phyloP scores from a whole-genome alignment of 2,888 invertebrate species.

The Pammene fasciana region DNA sequence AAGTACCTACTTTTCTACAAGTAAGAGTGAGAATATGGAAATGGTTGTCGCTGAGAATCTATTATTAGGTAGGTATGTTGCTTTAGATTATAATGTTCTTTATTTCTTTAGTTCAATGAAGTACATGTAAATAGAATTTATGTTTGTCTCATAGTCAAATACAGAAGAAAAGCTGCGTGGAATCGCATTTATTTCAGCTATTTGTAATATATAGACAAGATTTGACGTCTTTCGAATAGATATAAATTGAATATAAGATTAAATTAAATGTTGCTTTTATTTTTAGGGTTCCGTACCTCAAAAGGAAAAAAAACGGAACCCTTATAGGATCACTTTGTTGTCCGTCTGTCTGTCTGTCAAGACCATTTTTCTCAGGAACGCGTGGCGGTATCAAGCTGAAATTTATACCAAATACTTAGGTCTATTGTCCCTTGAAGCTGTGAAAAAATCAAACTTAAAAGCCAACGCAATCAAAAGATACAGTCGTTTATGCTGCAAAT shows the following conservation, averaged over 20 bases:
- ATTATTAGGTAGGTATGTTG: slow-evolving; percentile 37
- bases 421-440: too few species aligned
- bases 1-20: slow-evolving; percentile 30
- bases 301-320: too few species aligned
- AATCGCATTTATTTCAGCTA: slow-evolving; percentile 66
- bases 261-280: slow-evolving; percentile 34
- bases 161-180: slow-evolving; percentile 59
- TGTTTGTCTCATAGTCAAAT: slow-evolving; percentile 41
- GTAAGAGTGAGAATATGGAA: slow-evolving; percentile 41
- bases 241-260: slow-evolving; percentile 71
- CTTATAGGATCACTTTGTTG: too few species aligned
- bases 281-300: too few species aligned
- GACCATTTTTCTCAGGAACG: too few species aligned
- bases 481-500: too few species aligned
- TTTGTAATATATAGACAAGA: slow-evolving; percentile 46
- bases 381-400: too few species aligned
- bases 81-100: slow-evolving; percentile 34
- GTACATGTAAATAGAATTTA: slow-evolving; percentile 48
- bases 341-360: too few species aligned
- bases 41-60: slow-evolving; percentile 42
- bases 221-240: slow-evolving; percentile 56
- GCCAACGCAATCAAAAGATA: too few species aligned
- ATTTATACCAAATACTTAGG: too few species aligned
- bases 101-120: slow-evolving; percentile 35
- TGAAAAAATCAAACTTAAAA: too few species aligned